Percentiles rank a stretch among this genome's conserved stretches.
Conservation (phyloP, 2,113 vertebrate genomes). For the Sula dactylatra region DNA sequence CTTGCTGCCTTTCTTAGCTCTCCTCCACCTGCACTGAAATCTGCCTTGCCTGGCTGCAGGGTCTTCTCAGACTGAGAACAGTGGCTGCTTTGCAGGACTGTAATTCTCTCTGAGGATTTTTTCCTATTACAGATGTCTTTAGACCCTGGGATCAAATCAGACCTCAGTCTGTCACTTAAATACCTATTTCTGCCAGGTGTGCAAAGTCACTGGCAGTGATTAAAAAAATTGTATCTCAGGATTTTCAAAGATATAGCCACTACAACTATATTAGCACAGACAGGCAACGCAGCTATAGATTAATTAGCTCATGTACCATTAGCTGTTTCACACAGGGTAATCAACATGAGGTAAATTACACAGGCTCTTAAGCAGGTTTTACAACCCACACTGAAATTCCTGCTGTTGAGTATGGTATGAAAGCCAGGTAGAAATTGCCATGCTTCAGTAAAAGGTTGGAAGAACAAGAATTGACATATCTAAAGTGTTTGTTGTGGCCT, state of each 20-base stretch:
- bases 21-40: neutral
- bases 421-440: neutral
- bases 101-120: neutral
- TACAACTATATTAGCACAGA: neutral
- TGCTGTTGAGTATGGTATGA: neutral
- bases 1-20: neutral
- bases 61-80: neutral
- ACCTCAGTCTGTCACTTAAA: neutral
- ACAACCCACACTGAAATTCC: slow-evolving; percentile 19
- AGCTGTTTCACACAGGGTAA: slow-evolving; percentile 22
- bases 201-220: neutral
- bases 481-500: neutral
- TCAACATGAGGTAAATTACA: slow-evolving; percentile 57
- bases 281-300: neutral
- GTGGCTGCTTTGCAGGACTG: neutral
- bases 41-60: neutral
- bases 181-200: neutral
- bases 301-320: slow-evolving; percentile 39
- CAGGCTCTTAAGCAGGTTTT: slow-evolving; percentile 47
- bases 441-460: neutral
- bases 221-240: neutral
- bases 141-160: neutral
- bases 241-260: neutral
- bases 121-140: neutral
- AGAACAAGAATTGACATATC: neutral